Percentiles rank a stretch among this genome's conserved stretches.
Evolutionary conservation across 2,888 invertebrate species (phyloP).

Genomic region (Myopa testacea): DNA sequence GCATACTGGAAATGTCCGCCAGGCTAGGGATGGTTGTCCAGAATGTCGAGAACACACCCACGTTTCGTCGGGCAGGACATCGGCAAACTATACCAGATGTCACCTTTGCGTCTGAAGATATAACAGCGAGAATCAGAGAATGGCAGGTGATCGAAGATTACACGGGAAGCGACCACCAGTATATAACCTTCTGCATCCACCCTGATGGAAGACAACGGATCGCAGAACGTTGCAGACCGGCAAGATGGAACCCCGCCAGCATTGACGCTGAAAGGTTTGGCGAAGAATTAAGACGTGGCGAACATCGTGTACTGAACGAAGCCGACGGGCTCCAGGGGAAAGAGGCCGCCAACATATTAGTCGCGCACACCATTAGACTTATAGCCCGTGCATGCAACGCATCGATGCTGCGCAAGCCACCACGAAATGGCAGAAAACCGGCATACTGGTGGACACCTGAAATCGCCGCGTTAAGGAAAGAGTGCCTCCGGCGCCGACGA

Average conservation of each 20-base stretch:
- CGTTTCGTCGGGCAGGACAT: background rate
- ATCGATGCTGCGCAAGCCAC: background rate
- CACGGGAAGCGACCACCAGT: conserved; percentile 3
- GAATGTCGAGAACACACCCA: background rate
- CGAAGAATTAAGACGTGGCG: background rate
- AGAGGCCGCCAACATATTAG: background rate
- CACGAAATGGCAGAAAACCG: background rate
- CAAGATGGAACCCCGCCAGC: background rate
- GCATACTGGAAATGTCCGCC: background rate
- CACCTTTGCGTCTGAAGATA: background rate
- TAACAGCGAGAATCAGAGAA: background rate
- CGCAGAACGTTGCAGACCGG: too few relatives aligned
- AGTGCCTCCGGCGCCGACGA: background rate
- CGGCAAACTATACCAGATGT: background rate
- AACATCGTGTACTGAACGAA: background rate
- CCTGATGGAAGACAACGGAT: background rate
- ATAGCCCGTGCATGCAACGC: background rate
- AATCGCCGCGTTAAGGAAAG: background rate
- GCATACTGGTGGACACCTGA: background rate
- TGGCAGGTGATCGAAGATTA: background rate
- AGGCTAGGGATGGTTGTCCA: background rate
- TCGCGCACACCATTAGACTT: background rate
- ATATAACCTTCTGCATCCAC: background rate
- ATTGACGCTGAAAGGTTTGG: background rate
- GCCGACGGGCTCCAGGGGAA: background rate